These are phyloP conservation scores for Stichopus chloronotus DNA, from an alignment of 35 echinoderm and acorn worm genomes.

Conservation along the genomic window DNA sequence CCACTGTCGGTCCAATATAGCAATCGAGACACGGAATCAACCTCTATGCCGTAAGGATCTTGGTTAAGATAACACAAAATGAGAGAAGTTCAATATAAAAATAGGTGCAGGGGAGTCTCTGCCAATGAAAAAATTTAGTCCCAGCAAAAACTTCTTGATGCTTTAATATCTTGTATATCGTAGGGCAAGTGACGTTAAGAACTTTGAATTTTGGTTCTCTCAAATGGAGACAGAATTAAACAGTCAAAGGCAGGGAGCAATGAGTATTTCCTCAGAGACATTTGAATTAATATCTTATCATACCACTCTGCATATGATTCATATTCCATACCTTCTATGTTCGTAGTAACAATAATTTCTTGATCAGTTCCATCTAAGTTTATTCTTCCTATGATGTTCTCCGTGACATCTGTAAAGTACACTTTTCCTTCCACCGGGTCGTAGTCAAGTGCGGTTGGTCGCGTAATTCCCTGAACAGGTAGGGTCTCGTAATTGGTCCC, in stretches of 20 bases:
- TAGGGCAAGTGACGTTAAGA: no score
- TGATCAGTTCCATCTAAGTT: background rate
- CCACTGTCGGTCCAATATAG: slow-evolving; percentile 62
- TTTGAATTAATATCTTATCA: no score
- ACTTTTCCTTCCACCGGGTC: background rate
- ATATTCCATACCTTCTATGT: no score
- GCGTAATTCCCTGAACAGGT: background rate
- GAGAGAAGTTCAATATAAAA: no score
- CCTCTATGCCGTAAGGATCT: slow-evolving; percentile 44
- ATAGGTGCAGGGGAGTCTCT: no score
- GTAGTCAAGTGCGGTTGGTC: background rate
- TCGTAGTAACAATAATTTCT: background rate
- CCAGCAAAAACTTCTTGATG: background rate
- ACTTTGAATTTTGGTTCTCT: no score
- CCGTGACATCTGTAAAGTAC: slow-evolving; percentile 1
- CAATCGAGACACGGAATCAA: slow-evolving; percentile 43
- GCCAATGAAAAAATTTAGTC: no score
- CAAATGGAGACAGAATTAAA: no score
- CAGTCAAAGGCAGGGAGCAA: no score
- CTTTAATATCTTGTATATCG: background rate
- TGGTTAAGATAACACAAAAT: no score
- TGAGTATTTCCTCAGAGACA: no score
- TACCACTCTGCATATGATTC: no score
- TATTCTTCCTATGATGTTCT: background rate
- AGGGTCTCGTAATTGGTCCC: background rate